Base-by-base conservation (phyloP, 2,113 vertebrate species). In the Lepus americanus region DNA sequence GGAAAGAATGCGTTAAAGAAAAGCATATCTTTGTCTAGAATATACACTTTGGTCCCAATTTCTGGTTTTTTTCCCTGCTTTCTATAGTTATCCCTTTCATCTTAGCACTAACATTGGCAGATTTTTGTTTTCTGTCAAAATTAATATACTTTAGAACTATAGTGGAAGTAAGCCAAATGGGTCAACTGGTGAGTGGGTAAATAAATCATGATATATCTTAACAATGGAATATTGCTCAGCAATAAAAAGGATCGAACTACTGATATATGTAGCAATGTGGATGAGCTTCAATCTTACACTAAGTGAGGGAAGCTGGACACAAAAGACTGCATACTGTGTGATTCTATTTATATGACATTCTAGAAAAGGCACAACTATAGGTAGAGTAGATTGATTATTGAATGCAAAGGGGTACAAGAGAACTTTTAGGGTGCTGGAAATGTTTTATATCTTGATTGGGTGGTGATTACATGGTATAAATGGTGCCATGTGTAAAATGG, bases 91-190 rank as follows among this genome's bases (percentile, higher is more conserved):
- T 89, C 22, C 22, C 29, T 94, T 94, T 94, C 83, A 87, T 84
- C 5, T 86, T 49, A 93, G 63, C 61, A 77, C 33, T 83, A 90
- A 92, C 16, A 27, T 69, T 74, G 31, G 23, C 27, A 90, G 11
- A 10, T 51, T 96, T 96, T 93, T 97, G 11, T 83, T 93, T 95
- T 95, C 36, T 92, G 9, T 92, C 29, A 87, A 78, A 97, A 89
- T 80, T 51, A 91, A 27, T 88, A 55, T 67, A 84, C 76, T 93
- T 92, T 82, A 92, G 29, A 84, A 91, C 29, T 86, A 78, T n/a
- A 14, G 5, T 92, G 63, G 33, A 89, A 92, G 81, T 85, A 94
- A 97, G 51, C 67, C 81, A 95, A 53, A 11, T 92, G 22, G 23
- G 51, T 90, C 19, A 78, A 59, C 14, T 82, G 49, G 23, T 95